A percentile compares a stretch with the other conserved stretches of the same genome.
phyloP scores from a whole-genome alignment of 2,113 vertebrate genomes.

The Pipa parva region DNA sequence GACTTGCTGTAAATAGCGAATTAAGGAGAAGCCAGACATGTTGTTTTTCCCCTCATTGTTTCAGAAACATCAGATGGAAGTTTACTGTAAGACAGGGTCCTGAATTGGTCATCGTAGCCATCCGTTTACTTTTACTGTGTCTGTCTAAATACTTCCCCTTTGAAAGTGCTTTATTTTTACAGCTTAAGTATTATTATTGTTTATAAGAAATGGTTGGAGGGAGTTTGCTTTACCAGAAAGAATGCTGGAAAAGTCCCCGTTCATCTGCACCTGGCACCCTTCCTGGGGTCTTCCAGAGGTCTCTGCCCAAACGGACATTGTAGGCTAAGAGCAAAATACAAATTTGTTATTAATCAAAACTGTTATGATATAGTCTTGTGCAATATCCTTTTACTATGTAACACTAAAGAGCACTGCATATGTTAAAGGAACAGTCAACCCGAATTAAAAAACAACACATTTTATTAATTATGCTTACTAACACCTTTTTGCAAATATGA shows the following conservation, averaged over 20 bases:
- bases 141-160: constrained; percentile 2
- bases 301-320: constrained; percentile 5
- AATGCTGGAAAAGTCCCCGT: constrained; percentile 8
- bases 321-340: neutral
- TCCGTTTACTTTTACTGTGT: constrained; percentile 2
- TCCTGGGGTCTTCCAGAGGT: constrained; percentile 13
- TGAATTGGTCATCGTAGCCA: neutral
- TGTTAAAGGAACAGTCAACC: no score
- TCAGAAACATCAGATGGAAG: neutral
- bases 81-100: neutral
- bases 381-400: constrained; percentile 6
- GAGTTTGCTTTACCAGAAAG: neutral
- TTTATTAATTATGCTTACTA: no score
- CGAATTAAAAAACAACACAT: no score
- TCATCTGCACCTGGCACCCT: constrained; percentile 15
- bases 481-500: no score
- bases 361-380: constrained; percentile 3
- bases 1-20: no score
- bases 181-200: constrained; percentile 28
- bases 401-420: neutral
- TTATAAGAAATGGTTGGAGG: constrained; percentile 13
- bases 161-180: constrained; percentile 21
- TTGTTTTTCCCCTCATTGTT: no score
- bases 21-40: no score
- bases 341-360: constrained; percentile 14